phyloP scores from a whole-genome alignment of 2,113 vertebrate species.

The Psilopsiagon aurifrons region DNA sequence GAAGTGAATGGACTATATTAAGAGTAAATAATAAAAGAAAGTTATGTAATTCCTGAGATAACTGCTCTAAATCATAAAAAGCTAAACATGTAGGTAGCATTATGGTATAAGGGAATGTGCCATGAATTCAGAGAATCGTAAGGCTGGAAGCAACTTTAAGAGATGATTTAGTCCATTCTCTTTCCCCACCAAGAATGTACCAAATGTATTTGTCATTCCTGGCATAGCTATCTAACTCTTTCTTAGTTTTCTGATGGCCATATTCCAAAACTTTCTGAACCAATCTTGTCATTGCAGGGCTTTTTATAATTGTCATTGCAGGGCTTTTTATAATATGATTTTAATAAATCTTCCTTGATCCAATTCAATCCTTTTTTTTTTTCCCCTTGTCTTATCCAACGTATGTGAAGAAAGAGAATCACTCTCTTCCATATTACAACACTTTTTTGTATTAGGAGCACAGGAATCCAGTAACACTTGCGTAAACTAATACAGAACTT shows the following conservation, averaged over 20 bases:
- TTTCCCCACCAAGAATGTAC: not conserved
- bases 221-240: not conserved
- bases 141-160: not conserved
- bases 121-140: not conserved
- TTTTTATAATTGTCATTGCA: not conserved
- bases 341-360: not conserved
- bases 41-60: not conserved
- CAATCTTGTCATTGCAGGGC: not conserved
- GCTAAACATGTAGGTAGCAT: not conserved
- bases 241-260: not conserved
- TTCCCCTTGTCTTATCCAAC: not conserved
- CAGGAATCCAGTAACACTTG: not conserved
- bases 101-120: not conserved
- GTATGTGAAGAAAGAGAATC: not conserved
- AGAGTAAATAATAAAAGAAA: conserved; percentile 25
- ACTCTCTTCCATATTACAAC: not conserved
- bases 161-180: not conserved
- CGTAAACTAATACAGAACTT: not conserved
- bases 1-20: not conserved
- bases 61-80: not conserved
- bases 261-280: not conserved
- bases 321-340: not conserved
- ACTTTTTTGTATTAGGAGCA: not conserved
- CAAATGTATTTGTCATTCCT: not conserved
- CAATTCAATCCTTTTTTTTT: not conserved